These are phyloP conservation scores for Aldrovandia affinis DNA, from an alignment of 2,797 vertebrate species.

Conservation along the genomic window DNA sequence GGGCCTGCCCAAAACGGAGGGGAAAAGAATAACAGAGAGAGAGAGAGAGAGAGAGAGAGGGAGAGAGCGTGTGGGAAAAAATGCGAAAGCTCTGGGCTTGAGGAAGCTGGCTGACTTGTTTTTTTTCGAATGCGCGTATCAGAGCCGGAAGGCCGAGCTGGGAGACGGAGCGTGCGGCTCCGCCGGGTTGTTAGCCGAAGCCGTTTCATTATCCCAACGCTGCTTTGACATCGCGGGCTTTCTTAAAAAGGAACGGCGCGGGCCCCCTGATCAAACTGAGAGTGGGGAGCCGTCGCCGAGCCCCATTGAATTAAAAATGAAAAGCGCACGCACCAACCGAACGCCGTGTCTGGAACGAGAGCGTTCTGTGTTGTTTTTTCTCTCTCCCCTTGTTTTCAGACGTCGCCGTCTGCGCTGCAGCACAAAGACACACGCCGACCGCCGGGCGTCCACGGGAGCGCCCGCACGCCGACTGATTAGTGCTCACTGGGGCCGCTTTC, in stretches of 20 bases:
- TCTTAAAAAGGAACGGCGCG: background rate
- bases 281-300: background rate
- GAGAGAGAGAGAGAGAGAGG: background rate
- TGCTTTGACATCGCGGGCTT: background rate
- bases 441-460: too few relatives aligned
- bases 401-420: background rate
- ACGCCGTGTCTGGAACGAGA: background rate
- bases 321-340: background rate
- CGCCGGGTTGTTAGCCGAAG: background rate
- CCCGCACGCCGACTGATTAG: background rate
- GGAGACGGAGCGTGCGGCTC: background rate
- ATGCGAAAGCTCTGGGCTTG: background rate
- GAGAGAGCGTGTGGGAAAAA: slow-evolving; percentile 29
- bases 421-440: background rate
- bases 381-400: background rate
- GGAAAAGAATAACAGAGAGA: background rate
- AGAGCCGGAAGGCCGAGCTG: background rate
- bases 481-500: background rate
- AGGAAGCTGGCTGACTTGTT: background rate
- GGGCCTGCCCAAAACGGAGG: slow-evolving; percentile 27
- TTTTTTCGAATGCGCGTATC: background rate
- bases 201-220: background rate
- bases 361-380: background rate
- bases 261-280: background rate
- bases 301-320: background rate